A percentile compares a stretch with the other conserved stretches of the same genome.
phyloP scores from a whole-genome alignment of 2,113 vertebrate species.

The Uria aalge region DNA sequence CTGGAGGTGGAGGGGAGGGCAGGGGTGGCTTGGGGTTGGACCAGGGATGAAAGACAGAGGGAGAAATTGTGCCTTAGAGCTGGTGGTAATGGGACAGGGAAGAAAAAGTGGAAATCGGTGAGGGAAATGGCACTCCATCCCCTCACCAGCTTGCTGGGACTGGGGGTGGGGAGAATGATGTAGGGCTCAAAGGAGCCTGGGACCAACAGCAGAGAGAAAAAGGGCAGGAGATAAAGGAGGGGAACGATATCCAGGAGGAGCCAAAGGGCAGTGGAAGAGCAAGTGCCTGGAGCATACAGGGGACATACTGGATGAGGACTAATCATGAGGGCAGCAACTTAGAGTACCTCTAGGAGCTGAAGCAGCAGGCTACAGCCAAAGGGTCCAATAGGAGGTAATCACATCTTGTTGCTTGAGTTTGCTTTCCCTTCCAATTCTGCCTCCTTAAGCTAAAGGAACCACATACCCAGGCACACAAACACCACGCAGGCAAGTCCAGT shows the following conservation, averaged over 20 bases:
- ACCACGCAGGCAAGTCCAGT: background rate
- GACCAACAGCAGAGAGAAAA: background rate
- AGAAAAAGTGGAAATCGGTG: background rate
- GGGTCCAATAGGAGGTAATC: background rate
- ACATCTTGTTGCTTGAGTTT: background rate
- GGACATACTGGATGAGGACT: background rate
- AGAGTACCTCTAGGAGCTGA: rapidly evolving
- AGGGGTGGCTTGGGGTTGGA: background rate
- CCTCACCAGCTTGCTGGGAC: background rate
- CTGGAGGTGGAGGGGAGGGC: background rate
- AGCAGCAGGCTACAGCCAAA: background rate
- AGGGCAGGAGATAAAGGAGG: background rate
- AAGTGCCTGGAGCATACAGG: rapidly evolving
- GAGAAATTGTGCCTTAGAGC: background rate
- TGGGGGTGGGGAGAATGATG: background rate
- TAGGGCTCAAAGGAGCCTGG: background rate
- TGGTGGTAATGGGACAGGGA: background rate
- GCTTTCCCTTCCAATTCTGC: background rate
- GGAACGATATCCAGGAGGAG: background rate
- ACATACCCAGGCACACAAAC: background rate
- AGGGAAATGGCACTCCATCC: background rate
- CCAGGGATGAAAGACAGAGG: background rate
- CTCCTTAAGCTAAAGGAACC: background rate
- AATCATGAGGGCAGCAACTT: background rate
- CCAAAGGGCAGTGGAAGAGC: background rate